A percentile compares a stretch with the other conserved stretches of the same genome.
Conservation (phyloP, 2,113 vertebrate species). For the Pyxicephalus adspersus region DNA sequence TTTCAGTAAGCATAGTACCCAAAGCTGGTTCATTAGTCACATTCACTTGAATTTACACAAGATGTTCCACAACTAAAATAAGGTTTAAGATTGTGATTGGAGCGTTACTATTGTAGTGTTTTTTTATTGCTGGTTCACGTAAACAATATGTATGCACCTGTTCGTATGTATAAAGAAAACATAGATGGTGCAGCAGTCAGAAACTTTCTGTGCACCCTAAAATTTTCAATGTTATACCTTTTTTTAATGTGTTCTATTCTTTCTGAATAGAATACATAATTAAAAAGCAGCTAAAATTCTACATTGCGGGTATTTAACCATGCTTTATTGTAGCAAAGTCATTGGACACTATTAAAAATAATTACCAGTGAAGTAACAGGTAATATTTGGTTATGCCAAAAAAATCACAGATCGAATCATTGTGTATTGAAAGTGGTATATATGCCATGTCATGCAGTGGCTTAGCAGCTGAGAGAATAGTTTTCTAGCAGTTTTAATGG, state of each 20-base stretch:
- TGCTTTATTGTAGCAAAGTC: too few species aligned
- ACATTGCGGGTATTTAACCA: too few species aligned
- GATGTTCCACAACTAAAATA: not conserved
- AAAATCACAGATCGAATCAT: too few species aligned
- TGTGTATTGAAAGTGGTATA: too few species aligned
- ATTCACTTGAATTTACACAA: slow-evolving; percentile 1
- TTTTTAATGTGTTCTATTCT: not conserved
- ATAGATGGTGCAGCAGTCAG: not conserved
- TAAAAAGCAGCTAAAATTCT: not conserved
- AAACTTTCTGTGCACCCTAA: not conserved
- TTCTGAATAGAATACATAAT: not conserved
- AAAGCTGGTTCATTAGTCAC: not conserved
- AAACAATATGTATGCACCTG: not conserved
- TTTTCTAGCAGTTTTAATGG: too few species aligned
- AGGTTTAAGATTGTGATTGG: not conserved
- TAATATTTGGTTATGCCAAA: too few species aligned
- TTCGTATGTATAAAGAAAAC: not conserved
- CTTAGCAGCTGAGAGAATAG: too few species aligned
- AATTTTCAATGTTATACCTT: not conserved
- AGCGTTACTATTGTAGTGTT: not conserved
- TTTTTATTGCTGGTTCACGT: not conserved
- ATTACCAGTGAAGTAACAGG: too few species aligned
- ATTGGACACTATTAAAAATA: too few species aligned
- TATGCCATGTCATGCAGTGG: too few species aligned
- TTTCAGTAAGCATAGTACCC: not conserved